Conservation (phyloP, 2,797 vertebrate species). For the Tadarida brasiliensis region DNA sequence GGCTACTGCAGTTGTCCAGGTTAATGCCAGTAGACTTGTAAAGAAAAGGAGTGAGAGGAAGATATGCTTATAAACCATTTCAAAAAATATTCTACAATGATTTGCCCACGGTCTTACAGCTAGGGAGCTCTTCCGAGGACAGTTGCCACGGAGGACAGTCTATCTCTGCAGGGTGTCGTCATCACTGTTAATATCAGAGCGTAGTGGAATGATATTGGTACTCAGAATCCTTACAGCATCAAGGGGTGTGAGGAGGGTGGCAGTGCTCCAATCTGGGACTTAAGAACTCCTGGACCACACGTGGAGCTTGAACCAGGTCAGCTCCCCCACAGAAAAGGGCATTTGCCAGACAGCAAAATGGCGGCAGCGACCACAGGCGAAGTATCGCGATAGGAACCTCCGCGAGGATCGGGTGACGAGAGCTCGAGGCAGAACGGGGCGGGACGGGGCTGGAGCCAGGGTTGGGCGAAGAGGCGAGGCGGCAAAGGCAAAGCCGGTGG, state of each 20-base stretch:
- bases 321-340: neutral
- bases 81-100: constrained; percentile 10
- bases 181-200: neutral
- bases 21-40: constrained; percentile 2
- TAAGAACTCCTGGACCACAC: neutral
- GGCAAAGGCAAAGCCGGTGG: neutral
- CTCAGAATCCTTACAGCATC: neutral
- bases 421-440: neutral
- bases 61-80: neutral
- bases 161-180: neutral
- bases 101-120: neutral
- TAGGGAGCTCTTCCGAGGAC: neutral
- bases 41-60: neutral
- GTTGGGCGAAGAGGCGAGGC: neutral
- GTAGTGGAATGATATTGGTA: neutral
- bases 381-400: neutral
- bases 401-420: neutral
- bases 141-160: neutral
- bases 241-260: neutral
- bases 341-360: constrained; percentile 62
- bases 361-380: neutral
- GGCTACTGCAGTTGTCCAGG: neutral
- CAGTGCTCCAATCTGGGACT: neutral
- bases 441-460: neutral
- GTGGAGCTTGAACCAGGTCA: neutral